A percentile compares a stretch with the other conserved stretches of the same genome.
Conservation (phyloP, 2,888 invertebrate species). For the Pharmacophagus antenor region DNA sequence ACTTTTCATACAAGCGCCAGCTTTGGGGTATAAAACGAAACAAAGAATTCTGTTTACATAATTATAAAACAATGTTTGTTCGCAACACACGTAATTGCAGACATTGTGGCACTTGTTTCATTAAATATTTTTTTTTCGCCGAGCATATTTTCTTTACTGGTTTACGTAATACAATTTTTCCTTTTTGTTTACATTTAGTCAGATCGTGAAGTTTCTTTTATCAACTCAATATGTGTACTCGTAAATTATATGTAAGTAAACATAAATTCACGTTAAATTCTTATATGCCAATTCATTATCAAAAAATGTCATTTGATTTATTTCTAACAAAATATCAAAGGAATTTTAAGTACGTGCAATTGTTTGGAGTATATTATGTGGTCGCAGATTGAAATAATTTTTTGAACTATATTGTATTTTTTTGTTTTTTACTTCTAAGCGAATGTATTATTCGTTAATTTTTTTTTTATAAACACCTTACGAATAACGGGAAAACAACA, state of each 20-base stretch:
- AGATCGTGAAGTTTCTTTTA: no score
- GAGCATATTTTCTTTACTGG: not conserved
- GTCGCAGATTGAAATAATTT: no score
- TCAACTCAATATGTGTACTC: no score
- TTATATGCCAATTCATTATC: not conserved
- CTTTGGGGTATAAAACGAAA: constrained; percentile 27
- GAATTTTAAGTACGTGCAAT: not conserved
- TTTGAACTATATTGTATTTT: no score
- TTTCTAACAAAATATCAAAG: not conserved
- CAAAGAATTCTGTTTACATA: constrained; percentile 31
- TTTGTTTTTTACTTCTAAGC: no score
- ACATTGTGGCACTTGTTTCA: constrained; percentile 33
- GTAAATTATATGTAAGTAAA: no score
- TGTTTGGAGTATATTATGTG: no score
- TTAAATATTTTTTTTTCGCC: not conserved
- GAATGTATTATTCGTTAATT: no score
- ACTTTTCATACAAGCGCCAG: constrained; percentile 30
- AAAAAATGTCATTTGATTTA: not conserved
- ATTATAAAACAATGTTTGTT: constrained; percentile 28
- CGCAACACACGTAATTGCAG: constrained; percentile 31
- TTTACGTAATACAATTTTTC: no score
- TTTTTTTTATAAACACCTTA: not conserved
- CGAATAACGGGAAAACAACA: not conserved
- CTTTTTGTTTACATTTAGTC: not conserved
- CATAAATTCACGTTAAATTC: not conserved